These are phyloP conservation scores for Lycopodina hypogea DNA, from an alignment of 37 sponge, comb jelly and placozoan species.

Conservation along the genomic window DNA sequence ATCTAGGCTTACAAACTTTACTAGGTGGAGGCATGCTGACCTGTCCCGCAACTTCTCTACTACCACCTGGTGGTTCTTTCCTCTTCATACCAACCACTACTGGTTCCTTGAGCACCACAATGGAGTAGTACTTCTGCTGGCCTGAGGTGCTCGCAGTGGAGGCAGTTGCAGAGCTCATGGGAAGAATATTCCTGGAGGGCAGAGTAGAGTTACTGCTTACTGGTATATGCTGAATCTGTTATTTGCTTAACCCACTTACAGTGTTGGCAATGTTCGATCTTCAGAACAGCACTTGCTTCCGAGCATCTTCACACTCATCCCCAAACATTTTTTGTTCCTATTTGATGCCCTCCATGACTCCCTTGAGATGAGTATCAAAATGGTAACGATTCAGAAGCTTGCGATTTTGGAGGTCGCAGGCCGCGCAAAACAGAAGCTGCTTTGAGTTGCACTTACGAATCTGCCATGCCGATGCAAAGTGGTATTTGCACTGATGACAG, in stretches of 20 bases:
- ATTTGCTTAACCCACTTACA: neutral
- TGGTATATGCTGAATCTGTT: too few relatives aligned
- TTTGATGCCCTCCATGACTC: conserved; percentile 38
- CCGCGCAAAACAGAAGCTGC: conserved; percentile 69
- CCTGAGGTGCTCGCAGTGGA: neutral
- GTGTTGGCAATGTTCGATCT: neutral
- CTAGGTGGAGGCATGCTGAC: conserved; percentile 3
- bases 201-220: neutral
- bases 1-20: conserved; percentile 37
- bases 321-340: conserved; percentile 57
- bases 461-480: conserved; percentile 89
- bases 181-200: too few relatives aligned
- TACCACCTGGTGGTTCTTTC: conserved; percentile 4
- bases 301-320: conserved; percentile 55
- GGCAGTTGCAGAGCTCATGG: neutral
- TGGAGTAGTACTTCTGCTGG: too few relatives aligned
- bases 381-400: conserved; percentile 73
- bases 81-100: conserved; percentile 22
- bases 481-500: conserved; percentile 72
- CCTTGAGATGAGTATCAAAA: conserved; percentile 69
- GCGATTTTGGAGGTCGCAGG: conserved; percentile 78
- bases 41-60: neutral
- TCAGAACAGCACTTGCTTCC: conserved; percentile 40
- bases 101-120: too few relatives aligned
- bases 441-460: conserved; percentile 75